Conservation (phyloP, 2,888 invertebrate genomes). For the Caenorhabditis doughertyi region DNA sequence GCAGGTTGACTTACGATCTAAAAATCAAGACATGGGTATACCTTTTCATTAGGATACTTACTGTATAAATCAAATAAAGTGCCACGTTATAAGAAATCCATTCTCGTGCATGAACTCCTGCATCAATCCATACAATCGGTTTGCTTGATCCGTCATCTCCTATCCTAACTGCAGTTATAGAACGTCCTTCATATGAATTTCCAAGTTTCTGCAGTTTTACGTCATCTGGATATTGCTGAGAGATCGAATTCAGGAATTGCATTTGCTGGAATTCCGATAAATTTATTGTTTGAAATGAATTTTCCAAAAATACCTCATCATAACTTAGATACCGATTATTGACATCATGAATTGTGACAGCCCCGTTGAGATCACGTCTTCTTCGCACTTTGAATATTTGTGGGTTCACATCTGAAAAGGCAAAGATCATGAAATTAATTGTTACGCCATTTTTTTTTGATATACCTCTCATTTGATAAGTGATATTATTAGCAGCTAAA, state of each 20-base stretch:
- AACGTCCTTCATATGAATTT: slow-evolving; percentile 58
- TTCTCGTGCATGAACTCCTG: slow-evolving; percentile 69
- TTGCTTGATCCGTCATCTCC: slow-evolving; percentile 54
- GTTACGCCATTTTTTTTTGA: no score
- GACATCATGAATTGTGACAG: slow-evolving; percentile 53
- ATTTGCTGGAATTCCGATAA: slow-evolving; percentile 48
- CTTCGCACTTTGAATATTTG: slow-evolving; percentile 54
- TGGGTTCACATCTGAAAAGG: slow-evolving; percentile 54
- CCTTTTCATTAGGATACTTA: neutral
- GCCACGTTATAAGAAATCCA: slow-evolving; percentile 68
- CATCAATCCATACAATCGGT: slow-evolving; percentile 67
- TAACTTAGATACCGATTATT: slow-evolving; percentile 58
- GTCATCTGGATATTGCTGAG: slow-evolving; percentile 44
- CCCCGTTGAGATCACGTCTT: slow-evolving; percentile 37
- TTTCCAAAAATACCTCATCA: slow-evolving; percentile 46
- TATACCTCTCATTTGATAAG: slow-evolving; percentile 54
- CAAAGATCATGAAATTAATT: slow-evolving; percentile 1
- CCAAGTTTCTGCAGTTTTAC: slow-evolving; percentile 56
- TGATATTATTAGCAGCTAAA: slow-evolving; percentile 50
- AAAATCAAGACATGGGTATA: neutral
- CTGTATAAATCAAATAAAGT: slow-evolving; percentile 57
- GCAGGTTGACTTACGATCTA: slow-evolving; percentile 62
- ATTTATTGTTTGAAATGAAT: neutral
- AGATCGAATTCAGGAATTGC: slow-evolving; percentile 48
- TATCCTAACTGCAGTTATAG: slow-evolving; percentile 39